Base-by-base conservation (phyloP, 2,113 vertebrate species). In the Salminus brasiliensis region DNA sequence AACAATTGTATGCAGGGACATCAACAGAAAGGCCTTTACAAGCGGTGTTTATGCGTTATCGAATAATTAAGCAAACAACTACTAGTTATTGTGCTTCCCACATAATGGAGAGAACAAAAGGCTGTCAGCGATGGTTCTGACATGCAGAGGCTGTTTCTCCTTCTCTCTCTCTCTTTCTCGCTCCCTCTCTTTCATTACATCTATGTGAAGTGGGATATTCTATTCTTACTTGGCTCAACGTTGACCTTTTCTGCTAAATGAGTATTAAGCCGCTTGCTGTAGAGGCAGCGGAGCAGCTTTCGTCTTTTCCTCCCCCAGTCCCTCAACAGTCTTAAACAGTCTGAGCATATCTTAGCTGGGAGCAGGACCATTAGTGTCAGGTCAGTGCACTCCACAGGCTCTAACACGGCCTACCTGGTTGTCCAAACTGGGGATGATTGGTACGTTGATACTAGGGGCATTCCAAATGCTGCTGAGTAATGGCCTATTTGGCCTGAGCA, bases 201-300 rank as follows among this genome's bases (percentile, higher is more conserved):
- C 11, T 6, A n/a, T 12, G 41, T 69, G 62, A 66, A 74, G 59
- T n/a, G 0, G 52, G 49, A 74, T 69, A 23, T 78, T 21, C 75
- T 72, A 45, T 70, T 76, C 41, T 83, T 75, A 78, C 73, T 78
- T 23, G 71, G 23, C 70, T 74, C 57, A 39, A 25, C 39, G 6
- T 9, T 82, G 76, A 81, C 79, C 79, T 86, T 82, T 77, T 67
- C 62, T 80, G 59, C 70, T 74, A 86, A 84, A 79, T 36, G 72
- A 74, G 55, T 49, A 36, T 74, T 73, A 60, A 45, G 43, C 45
- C 18, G 45, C 45, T 43, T 43, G 36, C 53, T 53, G 16, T 27
- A 13, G 63, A 49, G 55, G 41, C 57, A 49, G 21, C n/a, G 75
- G 52, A 57, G 41, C 62, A 39, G 36, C 30, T 62, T 66, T 70